A percentile compares a stretch with the other conserved stretches of the same genome.
These are phyloP conservation scores for Clivina fossor DNA, from an alignment of 2,888 invertebrate genomes.

Conservation along the genomic window DNA sequence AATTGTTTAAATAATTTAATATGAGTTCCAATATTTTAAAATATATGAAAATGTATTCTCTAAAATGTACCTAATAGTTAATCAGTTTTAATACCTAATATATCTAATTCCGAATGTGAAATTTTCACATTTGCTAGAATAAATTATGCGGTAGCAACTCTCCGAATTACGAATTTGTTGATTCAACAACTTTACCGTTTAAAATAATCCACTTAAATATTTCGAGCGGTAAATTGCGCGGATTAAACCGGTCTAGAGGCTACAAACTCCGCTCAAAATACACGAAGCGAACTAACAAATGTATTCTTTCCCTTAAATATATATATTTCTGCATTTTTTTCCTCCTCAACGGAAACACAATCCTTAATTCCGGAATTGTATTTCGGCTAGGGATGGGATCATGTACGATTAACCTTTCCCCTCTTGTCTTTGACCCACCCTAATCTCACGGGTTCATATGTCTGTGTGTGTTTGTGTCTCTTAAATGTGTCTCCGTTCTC, in stretches of 20 bases:
- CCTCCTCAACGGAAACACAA: slow-evolving; percentile 15
- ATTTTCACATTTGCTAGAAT: no score
- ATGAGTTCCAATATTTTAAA: no score
- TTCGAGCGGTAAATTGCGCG: slow-evolving; percentile 29
- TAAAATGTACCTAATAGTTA: no score
- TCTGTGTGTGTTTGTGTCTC: neutral
- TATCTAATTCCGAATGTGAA: no score
- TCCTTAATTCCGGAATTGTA: slow-evolving; percentile 32
- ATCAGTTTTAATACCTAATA: no score
- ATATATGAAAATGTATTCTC: no score
- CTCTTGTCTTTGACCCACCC: slow-evolving; percentile 16
- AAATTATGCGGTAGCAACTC: neutral
- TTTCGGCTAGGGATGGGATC: slow-evolving; percentile 30
- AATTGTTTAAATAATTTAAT: no score
- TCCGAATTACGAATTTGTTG: slow-evolving; percentile 9
- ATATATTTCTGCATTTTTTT: slow-evolving; percentile 32
- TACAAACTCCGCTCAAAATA: no score
- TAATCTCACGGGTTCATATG: slow-evolving; percentile 27
- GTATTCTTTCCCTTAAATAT: slow-evolving; percentile 29
- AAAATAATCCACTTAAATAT: slow-evolving; percentile 31
- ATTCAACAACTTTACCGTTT: slow-evolving; percentile 24
- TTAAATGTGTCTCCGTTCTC: neutral
- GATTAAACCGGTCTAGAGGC: slow-evolving; percentile 25
- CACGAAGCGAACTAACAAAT: slow-evolving; percentile 26
- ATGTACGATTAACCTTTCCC: slow-evolving; percentile 33